Evolutionary conservation across 2,888 invertebrate species (phyloP).

Genomic region (Glaucopsyche alexis): DNA sequence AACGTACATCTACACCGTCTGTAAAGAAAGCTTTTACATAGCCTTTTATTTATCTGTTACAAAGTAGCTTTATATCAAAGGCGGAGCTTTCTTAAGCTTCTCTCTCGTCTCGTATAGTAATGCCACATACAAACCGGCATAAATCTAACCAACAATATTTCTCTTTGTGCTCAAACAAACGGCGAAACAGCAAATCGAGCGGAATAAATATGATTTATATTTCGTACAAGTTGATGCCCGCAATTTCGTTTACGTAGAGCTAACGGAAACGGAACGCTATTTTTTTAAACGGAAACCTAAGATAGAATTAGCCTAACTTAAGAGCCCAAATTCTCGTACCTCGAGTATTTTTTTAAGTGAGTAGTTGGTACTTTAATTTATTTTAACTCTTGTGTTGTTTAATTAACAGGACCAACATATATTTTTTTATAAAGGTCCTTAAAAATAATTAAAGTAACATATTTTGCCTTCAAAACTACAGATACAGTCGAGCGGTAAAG

Average conservation of each 20-base stretch:
- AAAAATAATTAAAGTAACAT: too few species aligned
- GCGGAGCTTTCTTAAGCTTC: neutral
- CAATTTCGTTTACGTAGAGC: too few species aligned
- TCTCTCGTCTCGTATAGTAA: neutral
- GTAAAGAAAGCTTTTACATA: neutral
- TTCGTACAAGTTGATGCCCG: neutral
- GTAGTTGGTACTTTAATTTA: too few species aligned
- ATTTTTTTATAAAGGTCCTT: too few species aligned
- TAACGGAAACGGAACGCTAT: too few species aligned
- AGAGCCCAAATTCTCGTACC: too few species aligned
- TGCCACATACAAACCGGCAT: neutral
- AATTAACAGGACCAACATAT: too few species aligned
- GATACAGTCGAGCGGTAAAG: neutral
- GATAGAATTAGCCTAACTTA: too few species aligned
- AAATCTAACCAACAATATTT: neutral
- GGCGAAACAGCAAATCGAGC: neutral
- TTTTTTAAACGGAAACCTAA: too few species aligned
- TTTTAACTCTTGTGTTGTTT: too few species aligned
- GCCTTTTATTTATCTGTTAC: neutral
- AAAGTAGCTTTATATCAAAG: conserved; percentile 10
- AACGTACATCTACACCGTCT: neutral
- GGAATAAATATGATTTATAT: conserved; percentile 1
- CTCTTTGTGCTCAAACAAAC: neutral
- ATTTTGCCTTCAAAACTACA: neutral
- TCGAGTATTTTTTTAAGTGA: too few species aligned